Evolutionary conservation across 2,113 vertebrate genomes (phyloP), one percentile per base, ranked within the genome.

Genomic region (Microcebus jonahi): DNA sequence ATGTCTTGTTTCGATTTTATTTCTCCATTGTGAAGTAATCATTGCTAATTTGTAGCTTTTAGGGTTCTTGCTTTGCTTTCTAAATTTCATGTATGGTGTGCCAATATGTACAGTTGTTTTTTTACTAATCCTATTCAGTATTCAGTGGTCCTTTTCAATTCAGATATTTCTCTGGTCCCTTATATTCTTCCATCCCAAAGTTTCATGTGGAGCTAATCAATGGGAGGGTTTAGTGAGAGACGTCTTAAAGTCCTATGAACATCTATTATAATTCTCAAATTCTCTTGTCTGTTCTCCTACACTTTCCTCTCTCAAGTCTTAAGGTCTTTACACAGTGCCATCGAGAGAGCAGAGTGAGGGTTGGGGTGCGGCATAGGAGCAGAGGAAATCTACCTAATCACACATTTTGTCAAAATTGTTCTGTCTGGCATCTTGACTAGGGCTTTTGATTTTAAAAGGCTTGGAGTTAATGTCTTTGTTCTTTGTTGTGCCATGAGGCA

Each of bases 361-460:
- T 18, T 53, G 13, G 3, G 10, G 2, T 6, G 21, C 2, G 6
- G 20, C 21, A 8, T 36, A 12, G 18, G 6, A 3, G 21, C 8
- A 48, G 20, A 80, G 14, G 18, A 4, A 14, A n/a, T 45, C 10
- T 50, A n/a, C 17, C 27, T 31, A 82, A 63, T 34, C 15, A 80
- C 7, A 13, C 10, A 23, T 67, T 87, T 73, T 77, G 45, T 36
- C 11, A 84, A 31, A 39, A 27, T 15, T 86, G 75, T 61, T 75
- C 36, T 65, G 34, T 88, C 31, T 90, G 13, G 2, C 20, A 36
- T 29, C 42, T 89, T 45, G 7, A 34, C 73, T 29, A 34, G 31
- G 12, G 13, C 5, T 70, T 79, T 68, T 50, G 86, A 57, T 67
- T 2, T 12, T 65, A 42, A 34, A 88, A 90, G 34, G 5, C 23